A percentile compares a stretch with the other conserved stretches of the same genome.
Evolutionary conservation across 2,888 invertebrate genomes (phyloP).

Genomic region (Camptogramma bilineatum): DNA sequence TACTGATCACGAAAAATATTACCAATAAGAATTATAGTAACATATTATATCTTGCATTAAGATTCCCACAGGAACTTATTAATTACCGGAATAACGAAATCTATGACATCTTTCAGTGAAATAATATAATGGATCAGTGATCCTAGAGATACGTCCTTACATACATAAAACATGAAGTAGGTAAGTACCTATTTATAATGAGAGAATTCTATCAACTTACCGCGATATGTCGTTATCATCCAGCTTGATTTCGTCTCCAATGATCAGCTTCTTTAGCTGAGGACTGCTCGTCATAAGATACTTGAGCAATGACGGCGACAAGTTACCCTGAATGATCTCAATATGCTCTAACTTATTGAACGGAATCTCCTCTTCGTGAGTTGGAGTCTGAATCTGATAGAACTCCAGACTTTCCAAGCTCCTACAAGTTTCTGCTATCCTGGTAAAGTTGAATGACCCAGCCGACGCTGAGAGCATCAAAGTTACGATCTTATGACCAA

Average conservation of each 20-base stretch:
- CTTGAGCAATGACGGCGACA: conserved; percentile 84
- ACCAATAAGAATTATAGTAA: too few species aligned
- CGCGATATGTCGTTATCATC: conserved; percentile 88
- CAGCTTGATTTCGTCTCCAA: conserved; percentile 88
- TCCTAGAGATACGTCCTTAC: too few species aligned
- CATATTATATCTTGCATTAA: too few species aligned
- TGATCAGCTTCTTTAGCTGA: conserved; percentile 86
- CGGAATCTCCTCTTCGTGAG: conserved; percentile 83
- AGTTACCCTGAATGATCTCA: conserved; percentile 88
- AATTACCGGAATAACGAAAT: too few species aligned
- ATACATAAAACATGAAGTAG: too few species aligned
- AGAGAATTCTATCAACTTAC: conserved; percentile 60
- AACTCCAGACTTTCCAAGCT: conserved; percentile 87
- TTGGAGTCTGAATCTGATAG: conserved; percentile 87
- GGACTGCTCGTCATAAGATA: conserved; percentile 86
- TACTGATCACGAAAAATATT: too few species aligned
- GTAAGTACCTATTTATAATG: background rate
- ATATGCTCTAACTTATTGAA: conserved; percentile 87
- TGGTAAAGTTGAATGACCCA: conserved; percentile 86
- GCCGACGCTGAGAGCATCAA: conserved; percentile 85
- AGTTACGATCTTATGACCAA: conserved; percentile 83
- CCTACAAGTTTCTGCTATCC: conserved; percentile 85
- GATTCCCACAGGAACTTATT: too few species aligned
- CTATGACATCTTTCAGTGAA: too few species aligned
- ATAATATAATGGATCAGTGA: too few species aligned